Conservation (phyloP, 1,140 invertebrate species). For the Aphelenchoides fujianensis region DNA sequence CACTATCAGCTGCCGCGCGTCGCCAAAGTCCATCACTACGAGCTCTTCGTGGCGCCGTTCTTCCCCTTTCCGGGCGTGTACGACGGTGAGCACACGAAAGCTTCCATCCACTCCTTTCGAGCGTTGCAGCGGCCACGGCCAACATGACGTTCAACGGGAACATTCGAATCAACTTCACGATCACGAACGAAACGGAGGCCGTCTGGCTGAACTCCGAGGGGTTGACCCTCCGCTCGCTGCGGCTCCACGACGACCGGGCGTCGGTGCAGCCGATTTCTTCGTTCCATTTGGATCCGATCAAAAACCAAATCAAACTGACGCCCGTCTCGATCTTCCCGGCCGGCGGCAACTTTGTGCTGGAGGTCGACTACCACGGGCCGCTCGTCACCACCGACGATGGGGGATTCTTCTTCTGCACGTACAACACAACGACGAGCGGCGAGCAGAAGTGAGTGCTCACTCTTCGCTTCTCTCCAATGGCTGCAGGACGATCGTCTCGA, state of each 20-base stretch:
- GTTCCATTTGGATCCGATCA: neutral
- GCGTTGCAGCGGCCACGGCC: neutral
- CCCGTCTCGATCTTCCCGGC: neutral
- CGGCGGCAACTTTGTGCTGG: neutral
- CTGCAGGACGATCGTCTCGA: slow-evolving; percentile 5
- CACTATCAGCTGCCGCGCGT: slow-evolving; percentile 6
- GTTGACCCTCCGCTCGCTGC: neutral
- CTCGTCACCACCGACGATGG: neutral
- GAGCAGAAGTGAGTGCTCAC: neutral
- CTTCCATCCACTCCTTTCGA: neutral
- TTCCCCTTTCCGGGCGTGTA: neutral
- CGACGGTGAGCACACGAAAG: neutral
- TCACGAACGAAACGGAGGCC: neutral
- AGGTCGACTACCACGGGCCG: neutral
- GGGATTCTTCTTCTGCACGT: slow-evolving; percentile 1
- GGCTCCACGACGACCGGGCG: neutral
- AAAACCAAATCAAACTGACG: neutral
- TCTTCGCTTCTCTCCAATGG: neutral
- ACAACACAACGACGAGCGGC: neutral
- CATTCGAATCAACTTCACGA: neutral
- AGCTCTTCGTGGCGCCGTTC: neutral
- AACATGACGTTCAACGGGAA: slow-evolving; percentile 3
- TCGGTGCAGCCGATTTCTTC: neutral
- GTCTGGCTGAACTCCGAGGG: slow-evolving; percentile 2
- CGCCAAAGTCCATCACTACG: neutral